Conservation (phyloP, 2,797 vertebrate species). For the Macropodus opercularis region DNA sequence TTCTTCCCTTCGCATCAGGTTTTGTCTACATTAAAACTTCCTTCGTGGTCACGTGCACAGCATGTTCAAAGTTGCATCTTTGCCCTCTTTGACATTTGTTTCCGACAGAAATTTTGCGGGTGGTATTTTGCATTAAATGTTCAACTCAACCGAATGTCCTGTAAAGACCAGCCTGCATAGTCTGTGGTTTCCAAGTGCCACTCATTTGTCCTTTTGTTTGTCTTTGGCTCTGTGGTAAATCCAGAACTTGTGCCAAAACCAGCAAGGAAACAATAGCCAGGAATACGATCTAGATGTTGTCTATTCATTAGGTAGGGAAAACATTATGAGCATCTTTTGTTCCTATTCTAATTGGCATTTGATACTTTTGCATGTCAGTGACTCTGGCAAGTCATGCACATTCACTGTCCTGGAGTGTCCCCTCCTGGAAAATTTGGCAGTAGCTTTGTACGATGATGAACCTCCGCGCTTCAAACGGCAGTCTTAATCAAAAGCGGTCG, state of each 20-base stretch:
- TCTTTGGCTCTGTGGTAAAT: constrained; percentile 63
- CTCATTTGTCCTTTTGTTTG: constrained; percentile 69
- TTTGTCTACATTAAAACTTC: neutral
- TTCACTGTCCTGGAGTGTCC: constrained; percentile 42
- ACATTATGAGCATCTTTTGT: constrained; percentile 59
- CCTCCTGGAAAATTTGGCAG: constrained; percentile 63
- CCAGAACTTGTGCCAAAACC: constrained; percentile 47
- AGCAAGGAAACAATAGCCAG: constrained; percentile 56
- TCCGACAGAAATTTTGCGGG: neutral
- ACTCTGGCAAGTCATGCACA: constrained; percentile 53
- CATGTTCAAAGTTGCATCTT: neutral
- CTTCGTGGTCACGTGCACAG: neutral
- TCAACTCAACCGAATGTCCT: constrained; percentile 42
- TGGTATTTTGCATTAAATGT: constrained; percentile 49
- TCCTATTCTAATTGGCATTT: constrained; percentile 63
- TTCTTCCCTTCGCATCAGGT: neutral
- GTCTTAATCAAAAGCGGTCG: constrained; percentile 66
- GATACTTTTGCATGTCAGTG: constrained; percentile 54
- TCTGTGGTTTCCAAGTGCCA: constrained; percentile 69
- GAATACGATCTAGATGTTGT: constrained; percentile 63
- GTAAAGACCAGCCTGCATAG: constrained; percentile 50
- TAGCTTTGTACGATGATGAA: constrained; percentile 52
- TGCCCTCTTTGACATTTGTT: constrained; percentile 1
- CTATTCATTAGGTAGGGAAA: constrained; percentile 61
- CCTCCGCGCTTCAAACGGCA: constrained; percentile 60